Conservation (phyloP, 2,888 invertebrate genomes). For the Lepidocyrtoides sp. region DNA sequence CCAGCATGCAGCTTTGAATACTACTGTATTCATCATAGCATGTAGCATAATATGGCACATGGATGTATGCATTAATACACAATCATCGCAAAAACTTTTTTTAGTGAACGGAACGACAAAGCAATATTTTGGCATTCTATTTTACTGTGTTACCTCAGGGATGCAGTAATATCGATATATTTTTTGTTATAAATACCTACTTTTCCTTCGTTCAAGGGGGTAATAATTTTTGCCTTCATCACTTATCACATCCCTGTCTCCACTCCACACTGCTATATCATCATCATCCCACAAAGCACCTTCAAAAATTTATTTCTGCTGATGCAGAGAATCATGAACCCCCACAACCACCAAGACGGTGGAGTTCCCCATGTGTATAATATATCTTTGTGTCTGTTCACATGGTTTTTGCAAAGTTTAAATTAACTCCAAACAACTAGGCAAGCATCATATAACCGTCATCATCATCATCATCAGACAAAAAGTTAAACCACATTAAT, state of each 20-base stretch:
- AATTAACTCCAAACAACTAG: slow-evolving; percentile 24
- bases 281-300: slow-evolving; percentile 16
- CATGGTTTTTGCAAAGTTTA: not conserved
- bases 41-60: not conserved
- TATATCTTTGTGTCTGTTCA: not conserved
- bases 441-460: slow-evolving; percentile 7
- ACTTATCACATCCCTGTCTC: not conserved
- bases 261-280: slow-evolving; percentile 20
- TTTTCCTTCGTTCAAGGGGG: not conserved
- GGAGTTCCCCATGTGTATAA: not conserved
- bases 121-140: not conserved
- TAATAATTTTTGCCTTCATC: slow-evolving; percentile 38
- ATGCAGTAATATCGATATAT: not conserved
- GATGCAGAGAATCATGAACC: not conserved
- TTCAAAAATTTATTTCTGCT: slow-evolving; percentile 15
- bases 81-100: slow-evolving; percentile 28
- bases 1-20: not conserved
- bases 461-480: slow-evolving; percentile 8
- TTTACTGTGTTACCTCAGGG: not conserved
- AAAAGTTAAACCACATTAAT: slow-evolving; percentile 68
- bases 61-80: slow-evolving; percentile 31
- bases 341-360: slow-evolving; percentile 1
- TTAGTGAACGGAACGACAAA: slow-evolving; percentile 25
- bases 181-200: not conserved
- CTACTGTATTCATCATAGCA: not conserved